Percentiles rank a stretch among this genome's conserved stretches.
Evolutionary conservation across 2,888 invertebrate genomes (phyloP).

Genomic region (Standfussiana lucernea): DNA sequence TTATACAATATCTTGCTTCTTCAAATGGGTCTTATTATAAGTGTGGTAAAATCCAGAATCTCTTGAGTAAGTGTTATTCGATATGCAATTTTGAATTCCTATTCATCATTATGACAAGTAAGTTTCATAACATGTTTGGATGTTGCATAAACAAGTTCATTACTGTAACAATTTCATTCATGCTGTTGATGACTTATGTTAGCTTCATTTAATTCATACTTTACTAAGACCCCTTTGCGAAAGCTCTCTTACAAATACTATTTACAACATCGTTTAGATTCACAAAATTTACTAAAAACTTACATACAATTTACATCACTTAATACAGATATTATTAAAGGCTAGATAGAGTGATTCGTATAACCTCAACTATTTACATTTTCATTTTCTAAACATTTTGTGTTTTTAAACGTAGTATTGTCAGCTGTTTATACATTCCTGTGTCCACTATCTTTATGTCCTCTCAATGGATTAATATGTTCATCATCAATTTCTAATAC

Average conservation of each 20-base stretch:
- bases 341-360: constrained; percentile 88
- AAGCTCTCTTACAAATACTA: constrained; percentile 73
- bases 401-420: constrained; percentile 88
- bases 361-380: constrained; percentile 83
- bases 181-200: neutral
- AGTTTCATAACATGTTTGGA: neutral
- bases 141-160: neutral
- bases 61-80: constrained; percentile 21
- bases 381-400: constrained; percentile 80
- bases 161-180: neutral
- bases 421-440: constrained; percentile 88
- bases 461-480: constrained; percentile 71
- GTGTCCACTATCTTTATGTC: constrained; percentile 79
- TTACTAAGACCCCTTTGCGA: constrained; percentile 64
- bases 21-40: constrained; percentile 64
- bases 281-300: constrained; percentile 77
- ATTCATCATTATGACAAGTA: constrained; percentile 8
- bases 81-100: constrained; percentile 46
- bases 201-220: constrained; percentile 8
- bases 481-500: constrained; percentile 71
- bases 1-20: constrained; percentile 63
- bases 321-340: constrained; percentile 78
- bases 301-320: constrained; percentile 86
- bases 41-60: neutral
- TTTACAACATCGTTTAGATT: constrained; percentile 81